Evolutionary conservation across 2,888 invertebrate genomes (phyloP), one percentile per base, ranked within the genome.

Genomic region (Fragum fragum): DNA sequence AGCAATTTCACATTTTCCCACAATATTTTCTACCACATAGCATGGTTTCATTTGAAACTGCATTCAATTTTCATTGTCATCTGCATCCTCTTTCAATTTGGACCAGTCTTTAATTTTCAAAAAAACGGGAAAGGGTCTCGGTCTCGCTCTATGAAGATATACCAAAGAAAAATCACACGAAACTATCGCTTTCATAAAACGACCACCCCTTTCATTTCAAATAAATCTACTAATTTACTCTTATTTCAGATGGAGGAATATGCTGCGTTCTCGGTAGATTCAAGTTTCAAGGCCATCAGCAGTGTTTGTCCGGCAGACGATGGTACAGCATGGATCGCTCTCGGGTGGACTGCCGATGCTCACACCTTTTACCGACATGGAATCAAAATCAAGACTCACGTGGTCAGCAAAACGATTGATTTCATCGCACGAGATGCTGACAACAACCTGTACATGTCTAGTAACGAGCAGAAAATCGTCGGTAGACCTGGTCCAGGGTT

Each of bases 291-390:
- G 47, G 88, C 85, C 11, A 76, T 88, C 18, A 88, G 86, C 55
- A 83, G 85, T 36, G 83, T 88, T 6, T 88, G 88, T 57, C 85
- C 88, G 1, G 70, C 73, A 0, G 80, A 78, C 11, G 88, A 88
- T 9, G 85, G 85, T 6, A 83, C 86, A 9, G 88, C 88, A 18
- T 88, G 88, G 88, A 84, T 88, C 1, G 85, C 86, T 1, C 80
- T 86, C 0, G 88, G 88, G 0, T 88, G 88, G 88, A 88, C 86
- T n/a, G 83, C 88, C 16, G 85, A 88, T 61, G 83, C 79, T 14
- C 83, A 88, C 70, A 77, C 77, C 1, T 86, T 88, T 59, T 82
- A 85, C 68, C 76, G 86, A 0, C 83, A 87, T 52, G 88, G 88
- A 7, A 71, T 82, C n/a, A 86, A 83, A 68, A 61, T 86, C 53